These are phyloP conservation scores for Falco biarmicus DNA, from an alignment of 2,797 vertebrate species.

Conservation along the genomic window DNA sequence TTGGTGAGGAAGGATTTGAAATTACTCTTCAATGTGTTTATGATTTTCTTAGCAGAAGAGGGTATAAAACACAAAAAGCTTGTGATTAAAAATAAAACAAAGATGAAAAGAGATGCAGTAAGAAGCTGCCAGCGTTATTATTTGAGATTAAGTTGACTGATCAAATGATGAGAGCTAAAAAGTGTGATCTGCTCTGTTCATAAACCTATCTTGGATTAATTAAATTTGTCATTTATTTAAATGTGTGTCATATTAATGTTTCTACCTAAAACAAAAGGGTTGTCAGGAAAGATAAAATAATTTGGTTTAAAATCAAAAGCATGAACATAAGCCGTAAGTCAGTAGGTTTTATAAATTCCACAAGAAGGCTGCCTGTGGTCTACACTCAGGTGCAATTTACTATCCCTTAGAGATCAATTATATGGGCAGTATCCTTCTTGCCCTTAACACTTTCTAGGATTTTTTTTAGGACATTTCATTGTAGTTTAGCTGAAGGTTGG, in stretches of 20 bases:
- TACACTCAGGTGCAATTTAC: not conserved
- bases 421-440: not conserved
- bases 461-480: not conserved
- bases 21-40: not conserved
- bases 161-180: not conserved
- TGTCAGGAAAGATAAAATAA: not conserved
- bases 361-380: not conserved
- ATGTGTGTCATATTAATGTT: not conserved
- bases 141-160: conserved; percentile 1
- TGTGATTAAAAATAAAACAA: not conserved
- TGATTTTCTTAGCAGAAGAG: not conserved
- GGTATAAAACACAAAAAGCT: not conserved
- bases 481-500: not conserved
- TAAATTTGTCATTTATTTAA: conserved; percentile 14
- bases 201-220: not conserved
- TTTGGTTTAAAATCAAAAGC: not conserved
- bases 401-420: not conserved
- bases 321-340: not conserved
- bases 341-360: not conserved
- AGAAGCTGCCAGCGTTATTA: not conserved
- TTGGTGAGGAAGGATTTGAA: not conserved
- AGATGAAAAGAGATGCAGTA: not conserved
- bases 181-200: not conserved
- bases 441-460: not conserved
- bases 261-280: not conserved